Conservation (phyloP, 2,797 vertebrate genomes). For the Aselliscus stoliczkanus region DNA sequence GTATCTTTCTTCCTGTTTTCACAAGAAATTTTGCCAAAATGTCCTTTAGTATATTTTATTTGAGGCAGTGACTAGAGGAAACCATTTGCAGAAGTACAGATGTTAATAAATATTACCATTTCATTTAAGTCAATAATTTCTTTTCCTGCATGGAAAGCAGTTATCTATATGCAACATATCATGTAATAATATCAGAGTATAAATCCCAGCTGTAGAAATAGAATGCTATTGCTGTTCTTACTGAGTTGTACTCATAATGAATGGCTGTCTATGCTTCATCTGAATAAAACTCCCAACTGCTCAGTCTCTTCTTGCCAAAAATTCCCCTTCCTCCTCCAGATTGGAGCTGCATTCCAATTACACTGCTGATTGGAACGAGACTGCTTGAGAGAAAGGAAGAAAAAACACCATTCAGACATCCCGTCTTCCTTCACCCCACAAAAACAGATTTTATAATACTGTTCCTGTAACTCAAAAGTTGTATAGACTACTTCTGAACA, state of each 20-base stretch:
- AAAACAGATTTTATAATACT: slow-evolving; percentile 55
- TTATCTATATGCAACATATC: slow-evolving; percentile 10
- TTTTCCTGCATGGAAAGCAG: slow-evolving; percentile 20
- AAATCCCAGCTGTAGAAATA: slow-evolving; percentile 81
- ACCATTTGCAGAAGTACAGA: neutral
- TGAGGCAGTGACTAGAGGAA: slow-evolving; percentile 10
- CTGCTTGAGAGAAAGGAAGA: slow-evolving; percentile 54
- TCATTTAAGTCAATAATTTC: slow-evolving; percentile 30
- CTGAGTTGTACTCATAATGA: slow-evolving; percentile 79
- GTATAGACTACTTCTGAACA: slow-evolving; percentile 17
- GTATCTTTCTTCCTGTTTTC: neutral
- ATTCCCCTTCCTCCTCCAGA: slow-evolving; percentile 82
- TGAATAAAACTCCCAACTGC: slow-evolving; percentile 83
- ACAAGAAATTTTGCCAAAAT: slow-evolving; percentile 18
- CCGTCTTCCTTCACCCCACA: neutral
- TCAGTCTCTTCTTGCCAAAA: slow-evolving; percentile 79
- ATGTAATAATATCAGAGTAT: slow-evolving; percentile 66
- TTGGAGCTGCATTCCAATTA: slow-evolving; percentile 83
- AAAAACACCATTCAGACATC: slow-evolving; percentile 50
- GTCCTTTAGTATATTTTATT: slow-evolving; percentile 23
- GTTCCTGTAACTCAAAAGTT: slow-evolving; percentile 52
- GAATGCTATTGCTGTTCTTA: slow-evolving; percentile 77
- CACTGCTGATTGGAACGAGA: slow-evolving; percentile 82
- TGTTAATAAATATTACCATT: slow-evolving; percentile 31
- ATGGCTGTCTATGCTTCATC: slow-evolving; percentile 81